Evolutionary conservation across 2,113 vertebrate species (phyloP), one percentile per base, ranked within the genome.

Genomic region (Sylvietta virens): DNA sequence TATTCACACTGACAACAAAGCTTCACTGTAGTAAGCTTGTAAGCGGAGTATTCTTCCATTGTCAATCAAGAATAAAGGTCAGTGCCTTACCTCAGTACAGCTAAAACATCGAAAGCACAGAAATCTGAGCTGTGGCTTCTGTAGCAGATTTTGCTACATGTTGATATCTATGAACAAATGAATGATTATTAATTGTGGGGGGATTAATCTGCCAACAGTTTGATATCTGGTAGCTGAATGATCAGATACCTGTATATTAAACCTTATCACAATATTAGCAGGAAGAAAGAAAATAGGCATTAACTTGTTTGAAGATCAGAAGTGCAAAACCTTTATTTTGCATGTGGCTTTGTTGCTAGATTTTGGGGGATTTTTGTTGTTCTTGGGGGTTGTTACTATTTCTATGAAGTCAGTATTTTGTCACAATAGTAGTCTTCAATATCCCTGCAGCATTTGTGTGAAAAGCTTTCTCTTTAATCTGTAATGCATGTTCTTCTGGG

Each of bases 31-130:
- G 83, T 91, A 85, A 69, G 84, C 70, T 31, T 72, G 71, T 79
- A 33, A 83, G 69, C 42, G 37, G 45, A 80, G 62, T 61, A 13
- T 94, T 94, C 87, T 90, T 88, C 65, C 80, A 47, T 94, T 82
- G 88, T 62, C 66, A 93, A 50, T 61, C 58, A 40, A 78, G 88
- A 95, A 80, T 86, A 92, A 96, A 88, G 79, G 82, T 93, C 85
- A 91, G 1, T 86, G 62, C 64, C 61, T 92, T 87, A 64, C 86
- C 70, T 95, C 50, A 44, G n/a, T 72, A 57, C 42, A 54, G 40
- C 48, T 91, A 44, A 95, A 78, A 91, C 87, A 50, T 9, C 11
- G 15, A 87, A 94, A 73, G 37, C 67, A 74, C 35, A 48, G 48
- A 33, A 81, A 88, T 56, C 33, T 62, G 92, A 90, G 73, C 45